Conservation (phyloP, 2,797 vertebrate species). For the Notamacropus eugenii region DNA sequence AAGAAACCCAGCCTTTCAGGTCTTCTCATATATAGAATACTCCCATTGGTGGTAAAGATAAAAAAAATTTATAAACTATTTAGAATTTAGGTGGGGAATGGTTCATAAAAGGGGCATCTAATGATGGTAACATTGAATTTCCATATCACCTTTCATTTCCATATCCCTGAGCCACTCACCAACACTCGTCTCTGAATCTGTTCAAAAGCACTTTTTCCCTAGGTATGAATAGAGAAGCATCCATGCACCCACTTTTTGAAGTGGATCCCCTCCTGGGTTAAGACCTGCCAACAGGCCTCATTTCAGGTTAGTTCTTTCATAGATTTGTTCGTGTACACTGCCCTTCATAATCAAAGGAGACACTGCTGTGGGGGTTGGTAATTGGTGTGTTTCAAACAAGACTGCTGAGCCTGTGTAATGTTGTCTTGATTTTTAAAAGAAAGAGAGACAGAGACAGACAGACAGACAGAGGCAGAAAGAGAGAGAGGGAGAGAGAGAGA, state of each 20-base stretch:
- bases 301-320: constrained; percentile 30
- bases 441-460: too few species aligned
- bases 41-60: constrained; percentile 67
- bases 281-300: background rate
- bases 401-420: background rate
- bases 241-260: constrained; percentile 19
- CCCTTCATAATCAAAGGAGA: constrained; percentile 28
- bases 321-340: constrained; percentile 6
- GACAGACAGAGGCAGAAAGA: too few species aligned
- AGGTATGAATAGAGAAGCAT: constrained; percentile 1
- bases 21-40: constrained; percentile 58
- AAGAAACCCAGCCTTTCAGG: constrained; percentile 61
- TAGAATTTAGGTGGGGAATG: background rate
- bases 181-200: constrained; percentile 38
- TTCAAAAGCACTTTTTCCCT: constrained; percentile 36
- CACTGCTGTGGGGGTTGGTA: constrained; percentile 16
- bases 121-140: constrained; percentile 38
- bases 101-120: background rate
- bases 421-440: constrained; percentile 16
- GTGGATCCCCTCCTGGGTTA: background rate
- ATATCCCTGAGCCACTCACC: constrained; percentile 26
- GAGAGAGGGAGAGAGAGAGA: too few species aligned
- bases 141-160: constrained; percentile 13
- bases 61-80: constrained; percentile 70
- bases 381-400: constrained; percentile 2